phyloP scores from a whole-genome alignment of 2,113 vertebrate genomes.

The Fukomys damarensis region DNA sequence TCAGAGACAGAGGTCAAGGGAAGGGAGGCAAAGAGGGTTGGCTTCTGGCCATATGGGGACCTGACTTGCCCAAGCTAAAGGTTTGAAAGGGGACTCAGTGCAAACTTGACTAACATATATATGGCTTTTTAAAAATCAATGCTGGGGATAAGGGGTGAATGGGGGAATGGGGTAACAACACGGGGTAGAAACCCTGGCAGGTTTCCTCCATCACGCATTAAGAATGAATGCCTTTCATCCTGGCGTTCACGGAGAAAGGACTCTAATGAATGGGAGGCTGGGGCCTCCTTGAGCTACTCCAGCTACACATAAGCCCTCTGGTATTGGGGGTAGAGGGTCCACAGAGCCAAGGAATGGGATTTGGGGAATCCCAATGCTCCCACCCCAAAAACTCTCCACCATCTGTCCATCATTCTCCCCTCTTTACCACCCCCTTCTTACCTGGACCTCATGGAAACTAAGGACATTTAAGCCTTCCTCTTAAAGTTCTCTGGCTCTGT shows the following conservation, averaged over 20 bases:
- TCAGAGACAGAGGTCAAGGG: background rate
- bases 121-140: slow-evolving; percentile 77
- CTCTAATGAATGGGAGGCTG: background rate
- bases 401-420: background rate
- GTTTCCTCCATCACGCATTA: background rate
- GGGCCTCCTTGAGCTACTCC: background rate
- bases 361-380: background rate
- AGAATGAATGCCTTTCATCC: background rate
- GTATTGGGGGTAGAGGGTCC: background rate
- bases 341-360: background rate
- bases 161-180: background rate
- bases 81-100: slow-evolving; percentile 35
- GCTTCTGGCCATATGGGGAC: background rate
- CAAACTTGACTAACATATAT: slow-evolving; percentile 66
- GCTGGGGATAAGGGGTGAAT: background rate
- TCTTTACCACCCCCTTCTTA: background rate
- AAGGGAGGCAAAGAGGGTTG: background rate
- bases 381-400: background rate
- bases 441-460: slow-evolving; percentile 51
- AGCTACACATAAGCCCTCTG: background rate
- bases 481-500: slow-evolving; percentile 47
- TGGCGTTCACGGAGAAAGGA: background rate
- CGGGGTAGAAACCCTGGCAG: background rate
- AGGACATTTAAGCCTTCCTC: slow-evolving; percentile 16
- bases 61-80: background rate